A percentile compares a stretch with the other conserved stretches of the same genome.
These are phyloP conservation scores for Clarias batrachus DNA, from an alignment of 2,113 vertebrate genomes.

Conservation along the genomic window DNA sequence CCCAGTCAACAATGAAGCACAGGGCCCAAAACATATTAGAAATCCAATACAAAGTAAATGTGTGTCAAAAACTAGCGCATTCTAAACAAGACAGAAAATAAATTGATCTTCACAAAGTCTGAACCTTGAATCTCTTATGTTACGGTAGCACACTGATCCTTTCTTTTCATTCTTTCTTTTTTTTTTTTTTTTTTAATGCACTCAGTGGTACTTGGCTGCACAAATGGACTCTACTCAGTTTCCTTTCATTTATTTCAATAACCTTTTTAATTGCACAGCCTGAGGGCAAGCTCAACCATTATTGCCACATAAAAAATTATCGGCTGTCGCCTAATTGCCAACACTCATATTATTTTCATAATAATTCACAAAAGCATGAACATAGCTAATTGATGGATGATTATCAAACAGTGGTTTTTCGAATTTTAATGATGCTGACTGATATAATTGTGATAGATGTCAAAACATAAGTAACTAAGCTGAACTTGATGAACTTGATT, in stretches of 20 bases:
- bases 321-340: neutral
- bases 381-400: constrained; percentile 15
- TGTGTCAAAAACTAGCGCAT: constrained; percentile 29
- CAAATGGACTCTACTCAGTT: constrained; percentile 8
- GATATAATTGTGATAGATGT: neutral
- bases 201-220: neutral
- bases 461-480: neutral
- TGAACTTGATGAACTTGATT: neutral
- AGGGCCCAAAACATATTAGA: constrained; percentile 2
- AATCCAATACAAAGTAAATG: constrained; percentile 36
- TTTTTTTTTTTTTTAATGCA: neutral
- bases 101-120: constrained; percentile 9
- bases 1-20: neutral
- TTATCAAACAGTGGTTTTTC: neutral
- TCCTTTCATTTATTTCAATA: constrained; percentile 8
- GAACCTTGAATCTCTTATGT: constrained; percentile 14
- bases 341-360: neutral
- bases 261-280: constrained; percentile 15
- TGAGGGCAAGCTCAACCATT: constrained; percentile 10
- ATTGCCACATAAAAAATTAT: constrained; percentile 25
- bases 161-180: neutral
- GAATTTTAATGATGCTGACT: constrained; percentile 16
- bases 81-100: constrained; percentile 19
- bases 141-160: neutral
- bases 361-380: constrained; percentile 4